Percentiles rank a stretch among this genome's conserved stretches.
phyloP scores from a whole-genome alignment of 2,888 invertebrate genomes.

The Apeira syringaria region DNA sequence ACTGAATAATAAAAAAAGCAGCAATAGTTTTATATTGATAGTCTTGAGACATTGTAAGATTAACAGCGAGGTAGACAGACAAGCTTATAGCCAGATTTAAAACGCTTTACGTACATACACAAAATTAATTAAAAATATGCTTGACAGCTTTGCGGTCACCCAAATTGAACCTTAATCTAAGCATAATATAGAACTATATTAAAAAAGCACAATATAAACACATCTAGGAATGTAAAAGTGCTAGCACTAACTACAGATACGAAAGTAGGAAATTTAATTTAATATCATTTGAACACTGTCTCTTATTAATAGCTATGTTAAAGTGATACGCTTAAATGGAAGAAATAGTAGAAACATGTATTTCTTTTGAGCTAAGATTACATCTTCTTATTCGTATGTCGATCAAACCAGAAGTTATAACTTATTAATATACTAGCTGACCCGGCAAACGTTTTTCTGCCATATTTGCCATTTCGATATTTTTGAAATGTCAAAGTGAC shows the following conservation, averaged over 20 bases:
- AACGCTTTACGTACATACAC: neutral
- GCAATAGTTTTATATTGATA: too few relatives aligned
- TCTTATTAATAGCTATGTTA: neutral
- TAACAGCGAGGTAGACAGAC: slow-evolving; percentile 11
- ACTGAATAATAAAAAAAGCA: too few relatives aligned
- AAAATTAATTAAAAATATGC: neutral
- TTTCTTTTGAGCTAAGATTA: too few relatives aligned
- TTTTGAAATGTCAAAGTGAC: too few relatives aligned
- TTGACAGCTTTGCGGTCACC: slow-evolving; percentile 1
- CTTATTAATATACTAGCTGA: too few relatives aligned
- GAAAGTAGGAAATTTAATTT: neutral
- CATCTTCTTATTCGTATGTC: too few relatives aligned
- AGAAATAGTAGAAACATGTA: neutral
- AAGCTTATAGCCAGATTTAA: slow-evolving; percentile 4
- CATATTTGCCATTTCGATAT: too few relatives aligned
- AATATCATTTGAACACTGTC: slow-evolving; percentile 8
- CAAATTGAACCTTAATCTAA: slow-evolving; percentile 8
- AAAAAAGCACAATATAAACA: slow-evolving; percentile 3
- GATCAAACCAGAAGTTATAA: too few relatives aligned
- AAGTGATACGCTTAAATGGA: neutral
- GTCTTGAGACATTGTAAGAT: neutral
- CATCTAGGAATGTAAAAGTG: slow-evolving; percentile 25
- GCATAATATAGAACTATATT: neutral
- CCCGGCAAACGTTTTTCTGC: too few relatives aligned
- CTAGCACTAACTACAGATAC: slow-evolving; percentile 1